Evolutionary conservation across 1,140 invertebrate species (phyloP).

Genomic region (Cotesia chilonis): DNA sequence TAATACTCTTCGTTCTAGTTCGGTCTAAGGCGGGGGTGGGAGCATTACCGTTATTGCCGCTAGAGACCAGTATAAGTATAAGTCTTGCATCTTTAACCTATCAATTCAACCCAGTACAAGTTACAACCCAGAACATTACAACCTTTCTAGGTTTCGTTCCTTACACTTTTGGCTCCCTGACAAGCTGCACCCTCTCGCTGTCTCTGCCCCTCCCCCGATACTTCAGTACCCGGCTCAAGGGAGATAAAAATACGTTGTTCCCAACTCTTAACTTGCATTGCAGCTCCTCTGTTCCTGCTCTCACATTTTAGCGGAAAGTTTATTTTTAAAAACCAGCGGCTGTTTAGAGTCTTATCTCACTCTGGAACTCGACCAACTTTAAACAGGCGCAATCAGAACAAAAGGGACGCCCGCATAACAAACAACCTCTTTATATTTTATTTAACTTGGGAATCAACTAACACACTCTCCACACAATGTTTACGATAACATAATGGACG

Average conservation of each 20-base stretch:
- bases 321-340: not conserved
- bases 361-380: slow-evolving; percentile 1
- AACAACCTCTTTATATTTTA: not conserved
- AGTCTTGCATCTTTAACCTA: slow-evolving; percentile 45
- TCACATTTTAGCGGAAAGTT: not conserved
- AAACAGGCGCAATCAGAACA: not conserved
- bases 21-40: not conserved
- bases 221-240: not conserved
- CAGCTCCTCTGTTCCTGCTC: not conserved
- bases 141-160: not conserved
- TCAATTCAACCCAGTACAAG: slow-evolving; percentile 36
- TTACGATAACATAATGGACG: too few relatives aligned
- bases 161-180: slow-evolving; percentile 22
- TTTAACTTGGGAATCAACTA: too few relatives aligned
- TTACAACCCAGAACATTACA: slow-evolving; percentile 11
- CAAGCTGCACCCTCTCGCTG: slow-evolving; percentile 4
- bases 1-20: too few relatives aligned
- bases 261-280: not conserved
- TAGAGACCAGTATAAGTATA: slow-evolving; percentile 33
- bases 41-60: slow-evolving; percentile 28
- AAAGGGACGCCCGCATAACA: slow-evolving; percentile 5
- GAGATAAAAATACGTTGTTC: not conserved
- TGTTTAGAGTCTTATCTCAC: slow-evolving; percentile 1
- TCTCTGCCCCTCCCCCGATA: not conserved
- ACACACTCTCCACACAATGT: too few relatives aligned